Conservation (phyloP, 2,797 vertebrate genomes). For the Helostoma temminkii region DNA sequence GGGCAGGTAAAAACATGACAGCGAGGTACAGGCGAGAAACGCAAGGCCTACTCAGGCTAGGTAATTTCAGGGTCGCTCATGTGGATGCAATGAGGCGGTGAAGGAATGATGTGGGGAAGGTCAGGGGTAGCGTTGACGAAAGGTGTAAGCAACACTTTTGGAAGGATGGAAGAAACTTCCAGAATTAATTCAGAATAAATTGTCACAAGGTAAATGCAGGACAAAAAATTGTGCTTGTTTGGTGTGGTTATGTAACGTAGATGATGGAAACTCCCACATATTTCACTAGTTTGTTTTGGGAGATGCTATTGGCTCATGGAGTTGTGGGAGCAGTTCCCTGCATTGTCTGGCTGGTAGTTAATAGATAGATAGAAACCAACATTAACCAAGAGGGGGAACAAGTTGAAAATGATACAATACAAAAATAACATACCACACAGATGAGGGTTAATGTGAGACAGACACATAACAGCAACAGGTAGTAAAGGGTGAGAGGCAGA, state of each 20-base stretch:
- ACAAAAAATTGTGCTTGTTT: neutral
- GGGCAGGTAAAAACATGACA: slow-evolving; percentile 65
- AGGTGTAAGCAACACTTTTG: slow-evolving; percentile 38
- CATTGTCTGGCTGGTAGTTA: neutral
- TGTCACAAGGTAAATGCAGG: slow-evolving; percentile 14
- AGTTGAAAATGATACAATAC: too few relatives aligned
- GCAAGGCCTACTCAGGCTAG: slow-evolving; percentile 35
- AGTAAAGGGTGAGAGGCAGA: too few relatives aligned
- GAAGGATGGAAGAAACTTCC: slow-evolving; percentile 32
- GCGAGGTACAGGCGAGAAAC: slow-evolving; percentile 38
- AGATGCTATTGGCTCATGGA: neutral
- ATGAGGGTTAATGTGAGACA: too few relatives aligned
- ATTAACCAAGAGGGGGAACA: too few relatives aligned
- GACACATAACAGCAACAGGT: too few relatives aligned
- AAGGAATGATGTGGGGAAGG: slow-evolving; percentile 48
- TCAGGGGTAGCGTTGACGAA: slow-evolving; percentile 32
- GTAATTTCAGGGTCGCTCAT: slow-evolving; percentile 58
- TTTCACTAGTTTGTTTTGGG: too few relatives aligned
- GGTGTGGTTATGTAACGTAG: neutral
- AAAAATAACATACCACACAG: too few relatives aligned
- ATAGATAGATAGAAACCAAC: too few relatives aligned
- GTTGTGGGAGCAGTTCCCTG: neutral
- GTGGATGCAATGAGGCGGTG: slow-evolving; percentile 28
- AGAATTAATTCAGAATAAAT: slow-evolving; percentile 30
- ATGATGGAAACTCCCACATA: too few relatives aligned